Evolutionary conservation across 1,140 invertebrate genomes (phyloP).

Genomic region (Calephelis virginiensis): DNA sequence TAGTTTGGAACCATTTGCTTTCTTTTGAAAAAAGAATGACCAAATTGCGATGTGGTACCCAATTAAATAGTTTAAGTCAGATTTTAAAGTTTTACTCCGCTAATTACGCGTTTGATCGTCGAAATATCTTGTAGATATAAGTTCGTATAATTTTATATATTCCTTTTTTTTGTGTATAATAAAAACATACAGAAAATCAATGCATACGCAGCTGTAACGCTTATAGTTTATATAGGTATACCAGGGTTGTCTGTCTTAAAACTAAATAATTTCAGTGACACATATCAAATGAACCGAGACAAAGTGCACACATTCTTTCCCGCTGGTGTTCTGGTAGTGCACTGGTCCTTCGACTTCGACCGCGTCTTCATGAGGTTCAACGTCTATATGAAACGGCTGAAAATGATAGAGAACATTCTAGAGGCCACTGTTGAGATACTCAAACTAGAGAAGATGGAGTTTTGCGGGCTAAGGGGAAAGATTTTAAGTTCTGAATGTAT

Average conservation of each 20-base stretch:
- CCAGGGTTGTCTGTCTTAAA: background rate
- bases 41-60: too few species aligned
- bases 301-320: constrained; percentile 72
- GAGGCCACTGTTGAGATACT: constrained; percentile 87
- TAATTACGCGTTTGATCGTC: too few species aligned
- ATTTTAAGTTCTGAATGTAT: constrained; percentile 79
- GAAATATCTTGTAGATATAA: too few species aligned
- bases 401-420: constrained; percentile 83
- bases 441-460: constrained; percentile 93
- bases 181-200: too few species aligned
- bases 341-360: constrained; percentile 87
- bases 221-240: too few species aligned
- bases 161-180: too few species aligned
- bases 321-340: constrained; percentile 68
- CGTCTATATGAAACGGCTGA: constrained; percentile 82
- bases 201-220: too few species aligned
- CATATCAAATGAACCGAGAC: constrained; percentile 69
- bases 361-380: constrained; percentile 85
- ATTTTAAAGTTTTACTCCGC: too few species aligned
- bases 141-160: too few species aligned
- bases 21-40: too few species aligned
- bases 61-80: too few species aligned
- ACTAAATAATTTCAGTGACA: constrained; percentile 46
- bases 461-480: constrained; percentile 88
- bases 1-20: too few species aligned